Base-by-base conservation (phyloP, 2,113 vertebrate genomes). In the Channa argus region DNA sequence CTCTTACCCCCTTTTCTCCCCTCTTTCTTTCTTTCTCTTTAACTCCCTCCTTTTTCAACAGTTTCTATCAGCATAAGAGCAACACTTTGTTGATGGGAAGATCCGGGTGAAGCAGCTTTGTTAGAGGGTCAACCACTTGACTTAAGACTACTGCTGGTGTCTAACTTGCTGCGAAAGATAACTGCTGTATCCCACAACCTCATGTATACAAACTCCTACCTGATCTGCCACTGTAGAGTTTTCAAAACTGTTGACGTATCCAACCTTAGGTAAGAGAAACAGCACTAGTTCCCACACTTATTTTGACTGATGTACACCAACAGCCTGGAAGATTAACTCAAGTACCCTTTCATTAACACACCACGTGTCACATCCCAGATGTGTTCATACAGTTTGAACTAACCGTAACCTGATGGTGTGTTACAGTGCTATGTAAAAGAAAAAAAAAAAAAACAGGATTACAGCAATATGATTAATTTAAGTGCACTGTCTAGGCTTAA, bases 1-100 rank as follows among this genome's bases (percentile, higher is more conserved):
- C 71, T 92, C 90, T 90, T 86, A 83, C 77, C 85, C 87, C 88
- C 86, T 81, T 71, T 74, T 79, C 78, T 82, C 58, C 78, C 80
- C 81, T 87, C 89, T 78, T 37, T 58, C 86, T 78, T 77, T 67
- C 83, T 83, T 80, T 91, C 79, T 82, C 75, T 82, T 87, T 74
- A 77, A 81, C 80, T 88, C 87, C 79, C 71, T 86, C 77, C 77
- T 85, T 82, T 89, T 82, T 91, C 73, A 72, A 82, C 79, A 71
- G 79, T 80, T 88, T 89, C 82, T 79, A 62, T 85, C 76, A 39
- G 72, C 39, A 12, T 69, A 73, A 86, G 82, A 90, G 72, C 76
- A 79, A 71, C 82, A 85, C 85, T 90, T 86, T 89, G 82, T 84
- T 76, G 85, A 80, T 77, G 82, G 79, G 77, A 85, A 79, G 81